Conservation (phyloP, 2,113 vertebrate genomes). For the Siniperca knerii region DNA sequence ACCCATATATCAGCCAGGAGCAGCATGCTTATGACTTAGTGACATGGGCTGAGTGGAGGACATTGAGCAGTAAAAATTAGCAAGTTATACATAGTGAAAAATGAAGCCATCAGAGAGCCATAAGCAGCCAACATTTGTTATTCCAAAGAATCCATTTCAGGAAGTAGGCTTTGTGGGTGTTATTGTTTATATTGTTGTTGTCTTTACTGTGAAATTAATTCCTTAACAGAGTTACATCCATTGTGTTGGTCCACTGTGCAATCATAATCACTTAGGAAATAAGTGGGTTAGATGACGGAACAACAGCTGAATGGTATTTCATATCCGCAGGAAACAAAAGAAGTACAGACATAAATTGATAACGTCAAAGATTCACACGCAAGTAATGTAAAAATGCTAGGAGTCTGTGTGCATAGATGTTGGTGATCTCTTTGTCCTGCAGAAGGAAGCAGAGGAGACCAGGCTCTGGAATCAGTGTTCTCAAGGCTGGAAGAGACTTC, state of each 20-base stretch:
- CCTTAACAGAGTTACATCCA: slow-evolving; percentile 39
- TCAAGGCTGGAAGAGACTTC: slow-evolving; percentile 62
- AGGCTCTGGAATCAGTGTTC: slow-evolving; percentile 63
- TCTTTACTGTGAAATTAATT: slow-evolving; percentile 43
- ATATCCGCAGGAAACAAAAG: slow-evolving; percentile 63
- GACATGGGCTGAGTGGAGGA: slow-evolving; percentile 78
- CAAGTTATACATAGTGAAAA: slow-evolving; percentile 81
- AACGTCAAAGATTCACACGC: slow-evolving; percentile 65
- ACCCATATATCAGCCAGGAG: slow-evolving; percentile 90
- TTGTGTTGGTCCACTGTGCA: slow-evolving; percentile 41
- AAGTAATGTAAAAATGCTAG: slow-evolving; percentile 53
- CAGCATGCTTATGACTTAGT: slow-evolving; percentile 88
- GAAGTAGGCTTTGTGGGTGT: slow-evolving; percentile 49
- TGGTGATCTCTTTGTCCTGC: slow-evolving; percentile 59
- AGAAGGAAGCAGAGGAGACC: slow-evolving; percentile 71
- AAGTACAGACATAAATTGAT: slow-evolving; percentile 50
- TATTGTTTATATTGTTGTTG: slow-evolving; percentile 52
- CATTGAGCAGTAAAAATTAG: slow-evolving; percentile 84
- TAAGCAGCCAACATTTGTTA: slow-evolving; percentile 77
- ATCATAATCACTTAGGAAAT: slow-evolving; percentile 55
- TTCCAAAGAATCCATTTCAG: slow-evolving; percentile 62
- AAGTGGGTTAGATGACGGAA: slow-evolving; percentile 47
- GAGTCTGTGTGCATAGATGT: slow-evolving; percentile 20
- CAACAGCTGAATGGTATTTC: slow-evolving; percentile 52
- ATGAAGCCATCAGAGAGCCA: slow-evolving; percentile 75